Base-by-base conservation (phyloP, 2,888 invertebrate genomes). In the Mesodorylaimus sp. region DNA sequence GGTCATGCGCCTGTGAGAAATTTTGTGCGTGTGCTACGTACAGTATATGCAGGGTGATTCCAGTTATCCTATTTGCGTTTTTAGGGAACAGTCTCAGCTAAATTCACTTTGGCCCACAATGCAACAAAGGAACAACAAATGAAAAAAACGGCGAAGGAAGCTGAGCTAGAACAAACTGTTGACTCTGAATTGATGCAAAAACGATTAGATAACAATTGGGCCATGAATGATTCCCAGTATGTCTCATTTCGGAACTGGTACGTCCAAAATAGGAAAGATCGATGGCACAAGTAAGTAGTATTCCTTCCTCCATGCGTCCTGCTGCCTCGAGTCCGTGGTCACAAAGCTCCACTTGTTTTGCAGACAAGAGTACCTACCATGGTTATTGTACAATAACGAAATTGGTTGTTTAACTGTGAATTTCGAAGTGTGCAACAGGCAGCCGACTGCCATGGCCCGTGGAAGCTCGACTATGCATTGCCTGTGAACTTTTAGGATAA, bases 371-470 rank as follows among this genome's bases (percentile, higher is more conserved):
- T 64, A 64, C 48, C 56, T 64, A 26, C 64, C 64, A 21, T 64
- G 64, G 64, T 54, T 64, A 10, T 49, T 62, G n/a, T 64, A 62
- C 51, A 61, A 62, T 49, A 64, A 64, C 51, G 61, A 65, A 53
- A 59, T 65, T 37, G 60, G 62, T 13, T 64, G 64, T 46, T 54
- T 64, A 25, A 58, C 61, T 47, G 50, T 65, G 51, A 61, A 63
- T 13, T 65, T 64, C 50, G 63, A 64, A 53, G 62, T 64, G 5
- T 64, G 64, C 45, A 63, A 64, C 52, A 47, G 44, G 38, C 21
- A 24, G 27, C 51, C 51, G 13, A 50, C 50, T 3, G 27, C 39
- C 2, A n/a, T 45, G 16, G 16, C 24, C 26, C 5, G 27, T 19
- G 44, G 44, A 13, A n/a, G n/a, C n/a, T n/a, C n/a, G n/a, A n/a